Conservation (phyloP, 1,140 invertebrate species). For the Uloborus diversus region DNA sequence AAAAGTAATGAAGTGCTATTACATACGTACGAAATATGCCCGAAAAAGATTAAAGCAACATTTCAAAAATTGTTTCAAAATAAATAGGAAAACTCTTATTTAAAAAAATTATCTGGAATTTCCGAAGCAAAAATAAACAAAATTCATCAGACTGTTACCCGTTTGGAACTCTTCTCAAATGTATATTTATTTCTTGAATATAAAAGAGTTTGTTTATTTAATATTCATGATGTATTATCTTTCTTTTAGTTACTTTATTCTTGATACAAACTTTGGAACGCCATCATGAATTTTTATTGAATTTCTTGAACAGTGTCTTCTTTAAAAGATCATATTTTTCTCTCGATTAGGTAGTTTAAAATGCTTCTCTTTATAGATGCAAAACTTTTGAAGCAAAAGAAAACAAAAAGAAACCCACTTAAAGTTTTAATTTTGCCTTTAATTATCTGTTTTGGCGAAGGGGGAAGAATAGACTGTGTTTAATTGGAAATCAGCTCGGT, state of each 20-base stretch:
- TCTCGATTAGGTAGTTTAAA: neutral
- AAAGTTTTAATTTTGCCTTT: neutral
- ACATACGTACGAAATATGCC: too few relatives aligned
- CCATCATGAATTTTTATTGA: slow-evolving; percentile 14
- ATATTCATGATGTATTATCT: slow-evolving; percentile 18
- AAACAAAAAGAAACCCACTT: neutral
- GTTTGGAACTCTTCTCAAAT: too few relatives aligned
- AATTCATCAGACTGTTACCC: too few relatives aligned
- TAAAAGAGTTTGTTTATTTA: neutral
- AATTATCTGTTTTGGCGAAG: neutral
- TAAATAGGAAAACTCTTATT: too few relatives aligned
- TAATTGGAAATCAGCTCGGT: slow-evolving; percentile 21
- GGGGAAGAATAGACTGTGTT: neutral
- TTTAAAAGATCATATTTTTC: slow-evolving; percentile 5
- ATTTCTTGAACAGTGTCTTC: neutral
- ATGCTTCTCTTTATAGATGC: neutral
- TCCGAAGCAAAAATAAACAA: too few relatives aligned
- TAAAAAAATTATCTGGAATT: too few relatives aligned
- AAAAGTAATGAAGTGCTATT: too few relatives aligned
- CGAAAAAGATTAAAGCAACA: too few relatives aligned
- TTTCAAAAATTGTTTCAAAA: too few relatives aligned
- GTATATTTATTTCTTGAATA: too few relatives aligned
- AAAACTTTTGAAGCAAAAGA: neutral
- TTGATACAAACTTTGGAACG: neutral
- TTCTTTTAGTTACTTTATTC: neutral